Conservation (phyloP, 2,113 vertebrate species). For the Prunella himalayana region DNA sequence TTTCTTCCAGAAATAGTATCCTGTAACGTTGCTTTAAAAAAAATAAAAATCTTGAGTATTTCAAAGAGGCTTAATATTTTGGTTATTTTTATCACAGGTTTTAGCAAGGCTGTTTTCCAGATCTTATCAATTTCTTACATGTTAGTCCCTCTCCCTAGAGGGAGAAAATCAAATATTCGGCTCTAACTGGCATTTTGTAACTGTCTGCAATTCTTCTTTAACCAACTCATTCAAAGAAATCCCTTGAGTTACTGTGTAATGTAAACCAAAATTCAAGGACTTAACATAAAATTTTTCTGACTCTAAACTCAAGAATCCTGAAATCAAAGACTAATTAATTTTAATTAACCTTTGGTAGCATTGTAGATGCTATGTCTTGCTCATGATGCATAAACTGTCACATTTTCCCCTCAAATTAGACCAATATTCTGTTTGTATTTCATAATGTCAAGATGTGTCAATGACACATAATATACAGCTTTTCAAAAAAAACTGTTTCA, state of each 20-base stretch:
- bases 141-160: not conserved
- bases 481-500: not conserved
- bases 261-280: not conserved
- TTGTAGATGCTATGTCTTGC: not conserved
- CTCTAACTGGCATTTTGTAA: not conserved
- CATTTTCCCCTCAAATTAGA: not conserved
- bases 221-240: rapidly evolving
- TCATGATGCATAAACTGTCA: not conserved
- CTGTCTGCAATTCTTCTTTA: not conserved
- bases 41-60: not conserved
- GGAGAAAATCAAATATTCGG: not conserved
- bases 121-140: not conserved
- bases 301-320: not conserved
- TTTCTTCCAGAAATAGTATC: not conserved
- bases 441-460: not conserved
- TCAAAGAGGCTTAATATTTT: not conserved
- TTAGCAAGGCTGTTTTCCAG: not conserved
- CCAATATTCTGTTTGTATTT: not conserved
- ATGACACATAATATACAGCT: not conserved
- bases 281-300: not conserved
- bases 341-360: not conserved
- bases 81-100: not conserved
- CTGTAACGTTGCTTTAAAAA: not conserved
- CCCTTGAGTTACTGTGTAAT: not conserved
- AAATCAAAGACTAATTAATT: not conserved